phyloP scores from a whole-genome alignment of 2,113 vertebrate species.

The Grantiella picta region DNA sequence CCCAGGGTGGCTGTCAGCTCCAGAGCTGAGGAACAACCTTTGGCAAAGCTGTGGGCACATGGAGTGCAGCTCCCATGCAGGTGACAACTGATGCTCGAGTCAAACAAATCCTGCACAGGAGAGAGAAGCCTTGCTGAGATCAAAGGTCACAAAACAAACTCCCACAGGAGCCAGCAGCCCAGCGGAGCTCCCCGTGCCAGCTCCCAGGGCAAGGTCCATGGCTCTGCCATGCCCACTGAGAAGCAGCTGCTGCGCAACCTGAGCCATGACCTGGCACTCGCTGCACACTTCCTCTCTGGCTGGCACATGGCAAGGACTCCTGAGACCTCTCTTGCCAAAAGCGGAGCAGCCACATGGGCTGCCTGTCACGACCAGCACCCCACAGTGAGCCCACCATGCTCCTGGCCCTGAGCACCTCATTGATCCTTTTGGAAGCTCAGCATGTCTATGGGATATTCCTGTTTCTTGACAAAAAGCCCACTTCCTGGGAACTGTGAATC shows the following conservation, averaged over 20 bases:
- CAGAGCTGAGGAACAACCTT: neutral
- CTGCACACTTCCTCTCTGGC: neutral
- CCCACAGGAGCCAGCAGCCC: neutral
- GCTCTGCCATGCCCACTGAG: neutral
- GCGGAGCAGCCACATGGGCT: fast-evolving
- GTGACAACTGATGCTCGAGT: neutral
- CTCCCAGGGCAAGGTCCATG: neutral
- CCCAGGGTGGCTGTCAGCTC: neutral
- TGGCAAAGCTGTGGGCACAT: neutral
- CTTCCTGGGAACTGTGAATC: neutral
- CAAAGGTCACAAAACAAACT: neutral
- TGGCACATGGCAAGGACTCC: neutral
- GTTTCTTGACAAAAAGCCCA: neutral
- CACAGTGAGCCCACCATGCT: neutral
- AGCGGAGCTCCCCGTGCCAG: fast-evolving
- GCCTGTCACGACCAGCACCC: neutral
- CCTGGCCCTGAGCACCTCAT: neutral
- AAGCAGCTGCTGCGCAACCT: neutral
- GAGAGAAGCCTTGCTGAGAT: neutral
- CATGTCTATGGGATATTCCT: neutral
- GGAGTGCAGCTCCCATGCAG: neutral
- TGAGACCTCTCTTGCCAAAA: neutral
- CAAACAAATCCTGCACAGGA: neutral
- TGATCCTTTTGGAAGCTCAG: neutral
- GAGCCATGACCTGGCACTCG: fast-evolving